These are phyloP conservation scores for Sapayoa aenigma DNA, from an alignment of 2,113 vertebrate genomes.

Conservation along the genomic window DNA sequence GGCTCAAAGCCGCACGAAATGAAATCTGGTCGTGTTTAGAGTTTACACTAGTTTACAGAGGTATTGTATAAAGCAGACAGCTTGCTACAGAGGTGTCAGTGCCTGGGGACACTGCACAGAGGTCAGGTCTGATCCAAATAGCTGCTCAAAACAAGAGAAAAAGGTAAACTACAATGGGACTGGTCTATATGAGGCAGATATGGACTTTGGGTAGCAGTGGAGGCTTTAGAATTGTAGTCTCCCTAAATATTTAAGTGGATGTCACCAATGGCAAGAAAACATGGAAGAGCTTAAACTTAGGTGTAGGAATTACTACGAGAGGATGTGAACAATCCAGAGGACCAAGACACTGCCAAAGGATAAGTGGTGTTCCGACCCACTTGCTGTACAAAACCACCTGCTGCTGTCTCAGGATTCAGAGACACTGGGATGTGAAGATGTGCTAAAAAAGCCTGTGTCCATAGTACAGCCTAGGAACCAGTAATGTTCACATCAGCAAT, in stretches of 20 bases:
- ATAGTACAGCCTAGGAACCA: neutral
- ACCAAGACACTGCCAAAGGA: neutral
- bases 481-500: neutral
- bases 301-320: neutral
- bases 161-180: neutral
- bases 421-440: fast-evolving
- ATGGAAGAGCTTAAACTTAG: neutral
- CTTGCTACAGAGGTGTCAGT: neutral
- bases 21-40: neutral
- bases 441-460: neutral
- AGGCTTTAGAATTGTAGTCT: neutral
- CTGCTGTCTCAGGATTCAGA: neutral
- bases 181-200: neutral
- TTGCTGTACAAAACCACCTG: neutral
- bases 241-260: neutral
- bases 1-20: neutral
- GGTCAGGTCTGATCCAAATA: neutral
- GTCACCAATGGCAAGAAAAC: neutral
- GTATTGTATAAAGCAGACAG: neutral
- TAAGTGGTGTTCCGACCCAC: neutral
- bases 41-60: neutral
- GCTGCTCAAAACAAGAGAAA: neutral
- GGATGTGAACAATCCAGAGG: neutral
- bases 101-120: neutral
- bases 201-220: neutral